A percentile compares a stretch with the other conserved stretches of the same genome.
These are phyloP conservation scores for Agapostemon virescens DNA, from an alignment of 2,888 invertebrate genomes.

Conservation along the genomic window DNA sequence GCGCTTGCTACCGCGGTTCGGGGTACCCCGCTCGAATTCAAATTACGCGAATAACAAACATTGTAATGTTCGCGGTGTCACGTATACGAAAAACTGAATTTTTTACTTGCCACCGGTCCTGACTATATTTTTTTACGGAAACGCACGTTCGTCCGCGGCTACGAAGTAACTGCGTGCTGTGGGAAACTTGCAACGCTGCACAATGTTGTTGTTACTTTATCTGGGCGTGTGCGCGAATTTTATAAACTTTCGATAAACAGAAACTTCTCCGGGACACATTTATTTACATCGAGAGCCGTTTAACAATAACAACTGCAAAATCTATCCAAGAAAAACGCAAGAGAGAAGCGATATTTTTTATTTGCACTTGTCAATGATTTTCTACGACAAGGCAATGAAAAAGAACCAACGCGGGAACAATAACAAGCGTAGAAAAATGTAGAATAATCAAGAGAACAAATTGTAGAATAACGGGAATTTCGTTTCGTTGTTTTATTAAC, in stretches of 20 bases:
- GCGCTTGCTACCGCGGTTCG: constrained; percentile 49
- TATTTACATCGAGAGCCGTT: background rate
- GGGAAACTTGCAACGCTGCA: background rate
- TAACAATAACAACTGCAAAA: too few species aligned
- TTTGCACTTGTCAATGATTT: background rate
- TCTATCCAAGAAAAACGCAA: background rate
- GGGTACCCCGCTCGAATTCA: constrained; percentile 33
- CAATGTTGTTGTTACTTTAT: background rate
- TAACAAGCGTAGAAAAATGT: too few species aligned
- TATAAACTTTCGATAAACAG: background rate
- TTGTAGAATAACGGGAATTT: too few species aligned
- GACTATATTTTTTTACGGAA: background rate
- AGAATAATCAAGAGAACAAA: too few species aligned
- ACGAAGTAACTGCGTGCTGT: too few species aligned
- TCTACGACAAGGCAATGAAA: too few species aligned
- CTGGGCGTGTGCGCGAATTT: background rate
- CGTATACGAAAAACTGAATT: background rate
- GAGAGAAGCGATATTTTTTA: background rate
- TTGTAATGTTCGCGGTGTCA: background rate
- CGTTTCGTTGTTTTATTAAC: too few species aligned
- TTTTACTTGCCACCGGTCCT: background rate
- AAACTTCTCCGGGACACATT: background rate
- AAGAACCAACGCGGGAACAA: too few species aligned
- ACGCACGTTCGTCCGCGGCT: background rate
- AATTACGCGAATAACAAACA: background rate